A percentile compares a stretch with the other conserved stretches of the same genome.
Evolutionary conservation across 1,140 invertebrate genomes (phyloP).

Genomic region (Akabosia matsudoensis): DNA sequence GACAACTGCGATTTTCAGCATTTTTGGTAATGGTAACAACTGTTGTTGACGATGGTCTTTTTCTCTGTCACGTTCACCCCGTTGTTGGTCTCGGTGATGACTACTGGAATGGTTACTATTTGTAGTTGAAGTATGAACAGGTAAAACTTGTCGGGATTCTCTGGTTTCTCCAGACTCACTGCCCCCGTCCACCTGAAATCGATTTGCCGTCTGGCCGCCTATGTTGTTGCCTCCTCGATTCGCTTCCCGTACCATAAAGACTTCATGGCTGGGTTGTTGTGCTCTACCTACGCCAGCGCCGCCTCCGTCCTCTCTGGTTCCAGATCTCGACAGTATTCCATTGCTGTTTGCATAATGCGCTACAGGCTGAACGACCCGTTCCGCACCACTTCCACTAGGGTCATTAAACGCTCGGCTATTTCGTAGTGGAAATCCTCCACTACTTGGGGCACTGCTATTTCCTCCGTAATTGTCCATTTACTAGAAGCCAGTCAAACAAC

Average conservation of each 20-base stretch:
- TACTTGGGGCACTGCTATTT: background rate
- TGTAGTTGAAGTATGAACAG: too few species aligned
- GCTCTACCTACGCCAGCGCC: background rate
- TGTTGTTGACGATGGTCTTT: constrained; percentile 5
- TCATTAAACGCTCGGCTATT: background rate
- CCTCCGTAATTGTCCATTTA: constrained; percentile 2
- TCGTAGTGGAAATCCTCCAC: background rate
- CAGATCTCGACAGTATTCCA: constrained; percentile 1
- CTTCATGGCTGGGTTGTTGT: constrained; percentile 1
- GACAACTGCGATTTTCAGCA: constrained; percentile 33
- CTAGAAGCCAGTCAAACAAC: background rate
- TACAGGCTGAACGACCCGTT: background rate
- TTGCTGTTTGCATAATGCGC: background rate
- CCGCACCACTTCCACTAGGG: background rate
- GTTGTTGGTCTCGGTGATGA: constrained; percentile 20
- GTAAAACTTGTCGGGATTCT: background rate
- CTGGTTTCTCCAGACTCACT: background rate
- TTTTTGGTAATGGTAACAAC: background rate
- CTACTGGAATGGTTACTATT: background rate
- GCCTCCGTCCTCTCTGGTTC: background rate
- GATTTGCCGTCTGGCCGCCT: background rate
- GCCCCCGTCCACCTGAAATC: background rate
- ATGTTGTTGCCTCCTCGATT: background rate
- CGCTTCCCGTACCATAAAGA: background rate
- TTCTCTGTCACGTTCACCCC: background rate